phyloP scores from a whole-genome alignment of 2,888 invertebrate species.

The Bombylius major region DNA sequence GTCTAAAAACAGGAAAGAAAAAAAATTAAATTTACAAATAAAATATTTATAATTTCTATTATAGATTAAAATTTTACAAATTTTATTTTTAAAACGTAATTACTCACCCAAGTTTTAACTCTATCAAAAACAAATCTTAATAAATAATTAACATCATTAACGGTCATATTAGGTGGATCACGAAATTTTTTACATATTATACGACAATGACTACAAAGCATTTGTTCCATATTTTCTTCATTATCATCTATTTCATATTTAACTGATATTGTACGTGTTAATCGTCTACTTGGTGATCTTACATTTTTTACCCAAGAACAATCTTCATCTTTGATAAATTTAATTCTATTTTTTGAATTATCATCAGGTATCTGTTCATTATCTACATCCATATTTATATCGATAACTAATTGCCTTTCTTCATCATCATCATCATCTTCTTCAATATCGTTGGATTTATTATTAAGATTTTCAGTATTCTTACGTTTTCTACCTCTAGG shows the following conservation, averaged over 20 bases:
- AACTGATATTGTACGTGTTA: slow-evolving; percentile 20
- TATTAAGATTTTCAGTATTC: background rate
- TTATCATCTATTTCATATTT: slow-evolving; percentile 16
- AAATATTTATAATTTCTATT: too few species aligned
- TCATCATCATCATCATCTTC: too few species aligned
- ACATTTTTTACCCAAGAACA: slow-evolving; percentile 27
- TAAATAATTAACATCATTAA: slow-evolving; percentile 39
- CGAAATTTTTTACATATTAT: slow-evolving; percentile 21
- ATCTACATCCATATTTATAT: too few species aligned
- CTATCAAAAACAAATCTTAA: slow-evolving; percentile 36
- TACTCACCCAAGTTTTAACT: slow-evolving; percentile 39
- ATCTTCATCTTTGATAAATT: slow-evolving; percentile 18
- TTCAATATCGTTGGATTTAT: too few species aligned
- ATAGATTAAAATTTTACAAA: slow-evolving; percentile 12
- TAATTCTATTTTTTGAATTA: too few species aligned
- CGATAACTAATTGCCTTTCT: too few species aligned
- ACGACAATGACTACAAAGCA: slow-evolving; percentile 27
- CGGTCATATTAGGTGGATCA: slow-evolving; percentile 31
- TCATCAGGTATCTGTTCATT: too few species aligned
- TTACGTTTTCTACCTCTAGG: background rate
- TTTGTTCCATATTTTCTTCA: slow-evolving; percentile 14
- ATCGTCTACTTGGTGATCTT: slow-evolving; percentile 23
- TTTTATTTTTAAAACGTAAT: slow-evolving; percentile 13
- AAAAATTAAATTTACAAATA: background rate
- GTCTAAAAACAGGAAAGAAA: too few species aligned